phyloP scores from a whole-genome alignment of 2,113 vertebrate genomes.

The Nothocercus julius region DNA sequence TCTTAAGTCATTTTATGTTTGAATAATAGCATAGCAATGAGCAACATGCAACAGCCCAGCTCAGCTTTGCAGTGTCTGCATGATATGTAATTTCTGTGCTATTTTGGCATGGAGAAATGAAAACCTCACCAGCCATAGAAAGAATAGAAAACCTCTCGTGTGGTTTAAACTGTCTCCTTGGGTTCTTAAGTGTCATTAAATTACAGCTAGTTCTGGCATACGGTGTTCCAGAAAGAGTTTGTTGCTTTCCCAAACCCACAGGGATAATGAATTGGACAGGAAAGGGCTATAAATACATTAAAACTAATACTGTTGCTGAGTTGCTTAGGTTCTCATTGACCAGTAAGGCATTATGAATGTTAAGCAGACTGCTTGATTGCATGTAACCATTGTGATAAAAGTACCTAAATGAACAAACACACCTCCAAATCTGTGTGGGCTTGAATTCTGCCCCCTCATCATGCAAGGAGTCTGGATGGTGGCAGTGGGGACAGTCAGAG shows the following conservation, averaged over 20 bases:
- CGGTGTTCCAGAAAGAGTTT: slow-evolving; percentile 28
- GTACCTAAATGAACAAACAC: neutral
- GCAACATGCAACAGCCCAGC: neutral
- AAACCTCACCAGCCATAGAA: slow-evolving; percentile 50
- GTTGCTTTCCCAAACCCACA: slow-evolving; percentile 48
- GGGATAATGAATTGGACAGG: slow-evolving; percentile 36
- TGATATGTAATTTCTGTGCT: slow-evolving; percentile 36
- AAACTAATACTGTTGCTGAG: slow-evolving; percentile 18
- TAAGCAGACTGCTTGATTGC: slow-evolving; percentile 19
- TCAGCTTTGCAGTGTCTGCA: neutral
- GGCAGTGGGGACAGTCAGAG: neutral
- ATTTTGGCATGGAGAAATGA: slow-evolving; percentile 39
- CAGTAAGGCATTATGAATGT: slow-evolving; percentile 24
- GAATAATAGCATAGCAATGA: slow-evolving; percentile 10
- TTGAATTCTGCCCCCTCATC: neutral
- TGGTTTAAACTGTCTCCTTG: slow-evolving; percentile 58
- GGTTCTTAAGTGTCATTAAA: slow-evolving; percentile 60
- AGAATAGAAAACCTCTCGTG: slow-evolving; percentile 51
- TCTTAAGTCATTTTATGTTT: slow-evolving; percentile 42
- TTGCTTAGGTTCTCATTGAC: slow-evolving; percentile 4
- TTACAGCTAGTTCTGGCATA: slow-evolving; percentile 44
- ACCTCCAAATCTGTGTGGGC: neutral
- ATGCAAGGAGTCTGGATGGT: neutral
- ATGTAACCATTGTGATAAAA: neutral
- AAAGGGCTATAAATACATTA: slow-evolving; percentile 51